A percentile compares a stretch with the other conserved stretches of the same genome.
Conservation (phyloP, 2,113 vertebrate genomes). For the Coregonus clupeaformis region DNA sequence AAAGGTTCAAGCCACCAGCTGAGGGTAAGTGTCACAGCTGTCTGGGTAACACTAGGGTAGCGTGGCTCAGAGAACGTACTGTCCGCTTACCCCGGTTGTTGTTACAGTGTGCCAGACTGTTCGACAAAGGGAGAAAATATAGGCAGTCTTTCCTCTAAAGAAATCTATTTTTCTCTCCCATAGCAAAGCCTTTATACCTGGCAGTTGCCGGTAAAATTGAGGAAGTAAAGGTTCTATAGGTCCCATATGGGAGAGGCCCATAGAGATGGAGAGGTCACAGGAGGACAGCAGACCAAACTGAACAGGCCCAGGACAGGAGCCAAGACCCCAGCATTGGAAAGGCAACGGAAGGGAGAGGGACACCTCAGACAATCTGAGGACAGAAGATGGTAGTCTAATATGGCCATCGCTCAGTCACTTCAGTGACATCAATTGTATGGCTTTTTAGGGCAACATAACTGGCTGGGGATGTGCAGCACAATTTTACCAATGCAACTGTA, state of each 20-base stretch:
- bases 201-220: slow-evolving; percentile 12
- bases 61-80: neutral
- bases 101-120: neutral
- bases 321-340: neutral
- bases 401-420: neutral
- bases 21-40: slow-evolving; percentile 60
- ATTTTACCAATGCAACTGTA: neutral
- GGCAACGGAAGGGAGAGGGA: neutral
- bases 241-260: neutral
- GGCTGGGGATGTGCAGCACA: neutral
- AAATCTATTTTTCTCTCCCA: slow-evolving; percentile 15
- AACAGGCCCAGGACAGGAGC: neutral
- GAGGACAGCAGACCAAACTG: neutral
- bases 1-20: slow-evolving; percentile 57
- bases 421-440: neutral
- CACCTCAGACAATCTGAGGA: neutral
- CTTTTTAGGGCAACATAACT: neutral
- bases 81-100: too few relatives aligned
- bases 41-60: slow-evolving; percentile 10
- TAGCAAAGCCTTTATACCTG: slow-evolving; percentile 29
- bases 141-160: too few relatives aligned
- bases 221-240: slow-evolving; percentile 21
- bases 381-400: neutral
- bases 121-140: neutral
- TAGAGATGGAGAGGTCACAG: neutral